A percentile compares a stretch with the other conserved stretches of the same genome.
phyloP scores from a whole-genome alignment of 2,797 vertebrate genomes.

The Hybognathus amarus region DNA sequence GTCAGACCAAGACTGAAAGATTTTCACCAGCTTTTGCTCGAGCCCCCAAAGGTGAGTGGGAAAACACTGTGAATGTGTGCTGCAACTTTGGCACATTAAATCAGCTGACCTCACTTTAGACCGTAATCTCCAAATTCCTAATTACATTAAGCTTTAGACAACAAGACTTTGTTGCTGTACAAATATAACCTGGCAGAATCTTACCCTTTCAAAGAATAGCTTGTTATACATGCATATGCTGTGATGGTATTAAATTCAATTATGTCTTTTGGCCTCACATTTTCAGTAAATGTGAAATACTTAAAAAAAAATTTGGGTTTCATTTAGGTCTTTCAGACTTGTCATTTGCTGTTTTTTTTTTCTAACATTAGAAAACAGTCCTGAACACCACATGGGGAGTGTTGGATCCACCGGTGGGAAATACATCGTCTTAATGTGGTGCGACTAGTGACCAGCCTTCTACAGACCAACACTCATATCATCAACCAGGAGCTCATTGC shows the following conservation, averaged over 20 bases:
- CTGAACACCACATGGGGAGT: slow-evolving; percentile 98
- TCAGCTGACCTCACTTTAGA: slow-evolving; percentile 20
- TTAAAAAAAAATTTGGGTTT: background rate
- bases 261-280: background rate
- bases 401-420: slow-evolving; percentile 95
- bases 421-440: slow-evolving; percentile 94
- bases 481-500: slow-evolving; percentile 94
- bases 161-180: slow-evolving; percentile 15
- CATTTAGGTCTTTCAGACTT: background rate
- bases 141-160: slow-evolving; percentile 28
- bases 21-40: slow-evolving; percentile 94
- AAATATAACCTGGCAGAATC: slow-evolving; percentile 9
- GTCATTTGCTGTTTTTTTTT: background rate
- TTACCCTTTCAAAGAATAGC: background rate
- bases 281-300: background rate
- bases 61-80: background rate
- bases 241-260: background rate
- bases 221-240: background rate
- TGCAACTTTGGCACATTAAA: slow-evolving; percentile 10
- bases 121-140: slow-evolving; percentile 34
- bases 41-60: slow-evolving; percentile 91
- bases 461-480: slow-evolving; percentile 90
- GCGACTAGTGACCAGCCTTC: slow-evolving; percentile 91
- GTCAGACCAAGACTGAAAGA: slow-evolving; percentile 92
- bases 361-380: slow-evolving; percentile 82